Evolutionary conservation across 2,888 invertebrate genomes (phyloP).

Genomic region (Pteria penguin): DNA sequence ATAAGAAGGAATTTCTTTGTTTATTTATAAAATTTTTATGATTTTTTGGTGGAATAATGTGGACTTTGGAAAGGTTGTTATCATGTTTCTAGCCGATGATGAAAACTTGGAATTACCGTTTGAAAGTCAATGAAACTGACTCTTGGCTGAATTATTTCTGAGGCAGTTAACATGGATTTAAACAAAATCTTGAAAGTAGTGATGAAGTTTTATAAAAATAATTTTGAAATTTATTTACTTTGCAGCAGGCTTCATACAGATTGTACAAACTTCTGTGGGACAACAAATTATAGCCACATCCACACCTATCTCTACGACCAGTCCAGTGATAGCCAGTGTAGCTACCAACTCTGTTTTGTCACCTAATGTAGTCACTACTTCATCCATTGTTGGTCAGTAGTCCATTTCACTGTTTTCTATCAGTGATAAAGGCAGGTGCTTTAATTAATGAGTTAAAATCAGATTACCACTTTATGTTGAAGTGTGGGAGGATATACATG

Average conservation of each 20-base stretch:
- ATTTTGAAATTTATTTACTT: constrained; percentile 16
- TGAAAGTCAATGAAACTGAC: background rate
- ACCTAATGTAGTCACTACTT: constrained; percentile 25
- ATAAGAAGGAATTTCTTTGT: too few species aligned
- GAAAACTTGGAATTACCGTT: constrained; percentile 10
- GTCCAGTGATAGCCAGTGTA: constrained; percentile 15
- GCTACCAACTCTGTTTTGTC: constrained; percentile 5
- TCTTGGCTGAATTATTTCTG: background rate
- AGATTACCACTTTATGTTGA: too few species aligned
- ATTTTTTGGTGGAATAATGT: too few species aligned
- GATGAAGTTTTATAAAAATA: too few species aligned
- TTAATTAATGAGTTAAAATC: too few species aligned
- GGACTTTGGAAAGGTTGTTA: too few species aligned
- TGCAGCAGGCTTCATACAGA: constrained; percentile 82
- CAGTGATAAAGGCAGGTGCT: too few species aligned
- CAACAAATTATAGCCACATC: constrained; percentile 82
- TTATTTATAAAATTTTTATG: too few species aligned
- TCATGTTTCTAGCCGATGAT: too few species aligned
- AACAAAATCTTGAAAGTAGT: too few species aligned
- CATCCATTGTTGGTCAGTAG: constrained; percentile 39
- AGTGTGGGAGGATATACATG: too few species aligned
- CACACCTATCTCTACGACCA: constrained; percentile 29
- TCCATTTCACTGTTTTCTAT: too few species aligned
- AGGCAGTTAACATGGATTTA: background rate
- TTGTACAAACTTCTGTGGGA: constrained; percentile 87